Base-by-base conservation (phyloP, 2,888 invertebrate species). In the Lathronympha strigana region DNA sequence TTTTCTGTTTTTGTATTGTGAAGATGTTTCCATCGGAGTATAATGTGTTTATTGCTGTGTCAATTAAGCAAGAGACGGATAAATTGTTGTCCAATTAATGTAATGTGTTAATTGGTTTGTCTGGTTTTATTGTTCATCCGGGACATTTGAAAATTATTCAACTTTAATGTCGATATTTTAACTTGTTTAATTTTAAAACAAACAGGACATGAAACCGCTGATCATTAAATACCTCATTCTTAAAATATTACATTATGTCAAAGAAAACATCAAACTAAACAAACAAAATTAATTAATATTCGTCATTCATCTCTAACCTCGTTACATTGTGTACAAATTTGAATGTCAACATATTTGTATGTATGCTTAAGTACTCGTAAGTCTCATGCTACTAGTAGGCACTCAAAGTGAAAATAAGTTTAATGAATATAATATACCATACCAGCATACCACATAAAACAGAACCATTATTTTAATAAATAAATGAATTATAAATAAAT, bases 71-170 rank as follows among this genome's bases (percentile, higher is more conserved):
- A 19, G 31, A 31, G 5, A 11, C 31, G 28, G 21, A 31, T 15
- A 25, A 11, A 49, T 15, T 43, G 19, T 31, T 43, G 21, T 45
- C 2, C 2, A 13, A 11, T 40, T 17, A 15, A 40, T 40, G 17
- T 40, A 15, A 40, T 19, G 40, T n/a, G 17, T 40, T 50, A 51
- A 51, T 19, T 17, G 6, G 25, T 53, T 40, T 45, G 23, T 55
- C 9, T 4, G 43, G 63, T 47, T 68, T 54, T 57, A 45, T 67
- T 57, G 45, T 33, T 11, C 19, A 45, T 43, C 4, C 36, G 5
- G 4, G n/a, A 21, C n/a, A 15, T 15, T n/a, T 17, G 49, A 25
- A n/a, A 49, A 31, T 31, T 45, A 36, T 36, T 58, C 9, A 17
- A 17, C 8, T 40, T 8, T 40, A 40, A n/a, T 5, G 17, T 8